phyloP scores from a whole-genome alignment of 2,888 invertebrate genomes.

The Heliconius aoede region DNA sequence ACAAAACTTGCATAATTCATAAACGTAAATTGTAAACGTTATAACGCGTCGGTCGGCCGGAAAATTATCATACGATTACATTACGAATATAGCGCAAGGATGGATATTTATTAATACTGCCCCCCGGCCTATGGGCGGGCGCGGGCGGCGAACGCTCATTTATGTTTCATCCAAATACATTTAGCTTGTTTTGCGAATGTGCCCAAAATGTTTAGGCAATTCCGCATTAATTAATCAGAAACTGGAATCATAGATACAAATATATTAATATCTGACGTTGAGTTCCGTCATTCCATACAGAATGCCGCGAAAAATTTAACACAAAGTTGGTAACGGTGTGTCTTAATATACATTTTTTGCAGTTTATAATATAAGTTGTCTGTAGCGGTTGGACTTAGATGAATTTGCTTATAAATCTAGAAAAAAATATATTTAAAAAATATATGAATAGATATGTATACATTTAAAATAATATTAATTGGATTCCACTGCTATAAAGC shows the following conservation, averaged over 20 bases:
- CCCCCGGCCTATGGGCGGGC: background rate
- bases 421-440: too few relatives aligned
- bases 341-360: too few relatives aligned
- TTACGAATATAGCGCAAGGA: constrained; percentile 9
- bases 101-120: constrained; percentile 14
- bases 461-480: background rate
- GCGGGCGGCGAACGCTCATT: constrained; percentile 1
- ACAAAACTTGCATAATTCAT: background rate
- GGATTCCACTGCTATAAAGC: background rate
- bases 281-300: background rate
- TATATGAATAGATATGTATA: background rate
- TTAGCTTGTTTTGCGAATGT: background rate
- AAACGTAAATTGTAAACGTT: background rate
- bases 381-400: too few relatives aligned
- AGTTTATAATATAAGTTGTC: too few relatives aligned
- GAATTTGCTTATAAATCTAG: too few relatives aligned
- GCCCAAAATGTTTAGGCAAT: background rate
- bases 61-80: constrained; percentile 20
- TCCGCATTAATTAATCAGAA: background rate
- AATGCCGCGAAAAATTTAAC: too few relatives aligned
- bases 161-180: constrained; percentile 15
- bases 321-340: too few relatives aligned
- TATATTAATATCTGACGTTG: background rate
- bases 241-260: background rate
- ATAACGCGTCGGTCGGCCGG: background rate